A percentile compares a stretch with the other conserved stretches of the same genome.
These are phyloP conservation scores for Cacatua alba DNA, from an alignment of 2,113 vertebrate species.

Conservation along the genomic window DNA sequence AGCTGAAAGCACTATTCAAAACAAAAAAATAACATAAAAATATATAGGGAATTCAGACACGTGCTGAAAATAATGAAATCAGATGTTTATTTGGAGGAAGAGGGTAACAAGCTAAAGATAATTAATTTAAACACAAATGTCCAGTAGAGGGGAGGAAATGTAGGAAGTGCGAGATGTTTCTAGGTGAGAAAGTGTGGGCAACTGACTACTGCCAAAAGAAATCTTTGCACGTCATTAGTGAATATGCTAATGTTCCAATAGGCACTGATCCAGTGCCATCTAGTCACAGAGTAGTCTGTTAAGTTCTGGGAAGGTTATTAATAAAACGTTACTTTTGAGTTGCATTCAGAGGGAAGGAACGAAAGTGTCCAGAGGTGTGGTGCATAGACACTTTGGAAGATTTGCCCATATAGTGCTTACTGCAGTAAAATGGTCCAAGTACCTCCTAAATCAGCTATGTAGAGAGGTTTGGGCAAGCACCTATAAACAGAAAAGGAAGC, in stretches of 20 bases:
- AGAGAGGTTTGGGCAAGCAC: neutral
- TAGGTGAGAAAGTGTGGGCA: neutral
- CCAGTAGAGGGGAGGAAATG: neutral
- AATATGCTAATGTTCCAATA: neutral
- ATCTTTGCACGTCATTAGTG: neutral
- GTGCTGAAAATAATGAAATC: neutral
- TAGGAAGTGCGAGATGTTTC: neutral
- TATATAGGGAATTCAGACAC: neutral
- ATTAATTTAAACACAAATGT: neutral
- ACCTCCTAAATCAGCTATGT: neutral
- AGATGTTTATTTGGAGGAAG: neutral
- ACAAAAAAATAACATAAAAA: neutral
- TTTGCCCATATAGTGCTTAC: neutral
- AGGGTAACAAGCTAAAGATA: neutral
- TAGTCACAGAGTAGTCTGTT: neutral
- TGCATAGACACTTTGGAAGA: neutral
- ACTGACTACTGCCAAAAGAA: neutral
- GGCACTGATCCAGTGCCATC: neutral
- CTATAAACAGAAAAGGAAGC: neutral
- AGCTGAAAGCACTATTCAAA: neutral
- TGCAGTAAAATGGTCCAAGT: neutral
- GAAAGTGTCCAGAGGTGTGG: neutral
- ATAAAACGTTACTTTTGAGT: neutral
- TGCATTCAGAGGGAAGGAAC: neutral
- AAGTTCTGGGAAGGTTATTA: neutral